A percentile compares a stretch with the other conserved stretches of the same genome.
These are phyloP conservation scores for Pleuronectes platessa DNA, from an alignment of 2,113 vertebrate genomes.

Conservation along the genomic window DNA sequence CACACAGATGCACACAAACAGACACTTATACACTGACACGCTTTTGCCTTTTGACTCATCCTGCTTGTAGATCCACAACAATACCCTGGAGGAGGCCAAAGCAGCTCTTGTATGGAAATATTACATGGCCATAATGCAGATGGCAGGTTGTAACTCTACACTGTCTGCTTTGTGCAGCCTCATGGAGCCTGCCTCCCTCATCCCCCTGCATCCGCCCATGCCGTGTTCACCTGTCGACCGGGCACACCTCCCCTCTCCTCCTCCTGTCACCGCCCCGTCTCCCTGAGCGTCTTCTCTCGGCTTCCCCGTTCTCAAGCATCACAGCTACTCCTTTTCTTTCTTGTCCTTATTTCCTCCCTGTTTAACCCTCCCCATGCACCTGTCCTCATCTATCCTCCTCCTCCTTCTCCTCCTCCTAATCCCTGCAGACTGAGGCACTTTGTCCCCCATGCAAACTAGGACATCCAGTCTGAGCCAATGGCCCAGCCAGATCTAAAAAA, in stretches of 20 bases:
- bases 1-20: constrained; percentile 16
- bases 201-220: constrained; percentile 33
- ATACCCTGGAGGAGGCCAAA: constrained; percentile 35
- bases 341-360: neutral
- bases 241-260: constrained; percentile 35
- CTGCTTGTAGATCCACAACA: constrained; percentile 51
- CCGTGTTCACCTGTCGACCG: constrained; percentile 53
- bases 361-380: constrained; percentile 1
- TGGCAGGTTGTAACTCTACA: constrained; percentile 32
- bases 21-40: constrained; percentile 3
- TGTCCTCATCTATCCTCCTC: neutral
- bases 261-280: constrained; percentile 9
- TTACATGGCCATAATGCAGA: constrained; percentile 61
- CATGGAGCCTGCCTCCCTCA: constrained; percentile 24
- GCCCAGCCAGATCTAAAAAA: constrained; percentile 11
- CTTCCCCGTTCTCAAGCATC: neutral
- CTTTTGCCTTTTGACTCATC: constrained; percentile 51
- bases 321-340: constrained; percentile 12
- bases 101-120: constrained; percentile 42
- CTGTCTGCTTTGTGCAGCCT: constrained; percentile 40
- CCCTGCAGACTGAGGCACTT: constrained; percentile 25
- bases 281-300: constrained; percentile 9
- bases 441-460: constrained; percentile 10
- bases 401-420: neutral
- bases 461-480: constrained; percentile 19